These are phyloP conservation scores for Ganaspis brasiliensis DNA, from an alignment of 2,888 invertebrate species.

Conservation along the genomic window DNA sequence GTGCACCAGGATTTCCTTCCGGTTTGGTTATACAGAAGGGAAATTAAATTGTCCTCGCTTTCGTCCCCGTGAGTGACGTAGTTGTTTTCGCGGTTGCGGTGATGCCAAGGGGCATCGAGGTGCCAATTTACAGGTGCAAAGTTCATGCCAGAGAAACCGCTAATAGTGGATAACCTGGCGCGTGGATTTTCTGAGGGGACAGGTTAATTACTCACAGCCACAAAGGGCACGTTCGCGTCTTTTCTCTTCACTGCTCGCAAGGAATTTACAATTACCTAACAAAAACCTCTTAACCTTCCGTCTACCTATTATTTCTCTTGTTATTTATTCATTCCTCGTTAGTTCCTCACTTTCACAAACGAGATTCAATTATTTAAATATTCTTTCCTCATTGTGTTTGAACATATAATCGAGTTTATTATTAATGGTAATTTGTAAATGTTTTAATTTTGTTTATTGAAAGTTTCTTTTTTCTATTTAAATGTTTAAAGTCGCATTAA, in stretches of 20 bases:
- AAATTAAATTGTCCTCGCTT: constrained; percentile 35
- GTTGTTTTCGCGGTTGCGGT: constrained; percentile 51
- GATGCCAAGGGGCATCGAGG: constrained; percentile 47
- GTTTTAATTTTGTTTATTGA: too few species aligned
- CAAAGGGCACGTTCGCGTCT: constrained; percentile 50
- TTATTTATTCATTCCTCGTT: constrained; percentile 11
- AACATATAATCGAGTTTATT: not conserved
- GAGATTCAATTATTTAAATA: not conserved
- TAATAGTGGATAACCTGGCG: constrained; percentile 68
- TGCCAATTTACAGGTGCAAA: constrained; percentile 74
- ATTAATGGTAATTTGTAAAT: not conserved
- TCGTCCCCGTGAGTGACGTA: constrained; percentile 12
- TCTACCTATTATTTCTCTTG: constrained; percentile 3
- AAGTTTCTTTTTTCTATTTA: too few species aligned
- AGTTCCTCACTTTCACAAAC: constrained; percentile 5
- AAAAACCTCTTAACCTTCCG: constrained; percentile 15
- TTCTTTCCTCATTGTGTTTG: not conserved
- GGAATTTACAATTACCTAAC: constrained; percentile 14
- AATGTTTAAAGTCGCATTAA: too few species aligned
- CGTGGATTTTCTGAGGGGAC: constrained; percentile 65
- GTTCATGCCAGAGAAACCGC: constrained; percentile 71
- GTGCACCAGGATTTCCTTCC: constrained; percentile 24
- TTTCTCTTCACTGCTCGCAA: constrained; percentile 47
- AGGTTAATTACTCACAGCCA: constrained; percentile 61
- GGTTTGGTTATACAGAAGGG: constrained; percentile 1